A percentile compares a stretch with the other conserved stretches of the same genome.
Evolutionary conservation across 1,140 invertebrate species (phyloP).

Genomic region (Trichonephila inaurata): DNA sequence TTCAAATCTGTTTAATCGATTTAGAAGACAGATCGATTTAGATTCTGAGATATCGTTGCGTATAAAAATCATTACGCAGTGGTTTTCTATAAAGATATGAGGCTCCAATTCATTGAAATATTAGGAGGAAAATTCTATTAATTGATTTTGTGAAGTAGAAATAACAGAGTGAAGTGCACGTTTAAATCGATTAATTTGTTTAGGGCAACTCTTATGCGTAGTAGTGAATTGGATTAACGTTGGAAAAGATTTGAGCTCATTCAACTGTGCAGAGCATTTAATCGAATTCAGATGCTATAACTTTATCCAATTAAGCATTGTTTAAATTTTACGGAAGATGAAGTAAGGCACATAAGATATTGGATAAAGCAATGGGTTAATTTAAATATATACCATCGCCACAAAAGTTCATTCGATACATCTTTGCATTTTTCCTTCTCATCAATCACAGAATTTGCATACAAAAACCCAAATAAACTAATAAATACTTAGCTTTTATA

Average conservation of each 20-base stretch:
- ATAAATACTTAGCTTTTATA: too few species aligned
- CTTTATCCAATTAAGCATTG: constrained; percentile 49
- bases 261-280: constrained; percentile 18
- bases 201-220: neutral
- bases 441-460: too few species aligned
- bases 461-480: too few species aligned
- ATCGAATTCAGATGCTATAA: constrained; percentile 42
- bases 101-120: neutral
- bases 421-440: neutral
- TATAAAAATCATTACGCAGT: neutral
- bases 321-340: constrained; percentile 32
- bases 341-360: neutral
- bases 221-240: constrained; percentile 28
- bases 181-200: constrained; percentile 59
- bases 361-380: neutral
- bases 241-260: constrained; percentile 48
- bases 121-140: constrained; percentile 33
- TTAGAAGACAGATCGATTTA: constrained; percentile 22
- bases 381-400: neutral
- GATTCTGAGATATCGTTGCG: constrained; percentile 49
- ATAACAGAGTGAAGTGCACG: constrained; percentile 9
- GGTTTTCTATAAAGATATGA: neutral
- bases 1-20: constrained; percentile 34
- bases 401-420: neutral
- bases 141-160: constrained; percentile 42